A percentile compares a stretch with the other conserved stretches of the same genome.
Conservation (phyloP, 2,888 invertebrate genomes). For the Ceramica pisi region DNA sequence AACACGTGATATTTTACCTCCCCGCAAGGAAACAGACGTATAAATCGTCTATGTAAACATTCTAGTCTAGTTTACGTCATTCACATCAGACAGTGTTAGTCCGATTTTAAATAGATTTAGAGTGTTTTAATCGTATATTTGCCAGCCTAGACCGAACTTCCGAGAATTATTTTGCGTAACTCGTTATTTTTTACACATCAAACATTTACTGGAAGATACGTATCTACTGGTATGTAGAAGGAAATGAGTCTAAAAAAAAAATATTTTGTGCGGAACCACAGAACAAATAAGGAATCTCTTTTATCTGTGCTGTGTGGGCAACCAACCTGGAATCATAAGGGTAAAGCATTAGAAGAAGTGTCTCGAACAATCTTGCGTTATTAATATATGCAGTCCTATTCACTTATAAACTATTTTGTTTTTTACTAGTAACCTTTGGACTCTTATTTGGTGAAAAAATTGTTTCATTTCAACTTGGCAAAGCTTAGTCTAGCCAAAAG, state of each 20-base stretch:
- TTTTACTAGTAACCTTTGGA: background rate
- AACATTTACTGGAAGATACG: background rate
- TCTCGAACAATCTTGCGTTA: background rate
- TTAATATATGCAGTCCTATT: background rate
- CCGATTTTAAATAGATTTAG: conserved; percentile 49
- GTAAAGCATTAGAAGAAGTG: background rate
- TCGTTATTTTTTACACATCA: background rate
- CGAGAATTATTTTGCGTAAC: background rate
- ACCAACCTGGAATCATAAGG: background rate
- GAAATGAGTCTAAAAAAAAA: too few relatives aligned
- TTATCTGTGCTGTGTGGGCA: too few relatives aligned
- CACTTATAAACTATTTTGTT: background rate
- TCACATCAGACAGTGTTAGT: conserved; percentile 25
- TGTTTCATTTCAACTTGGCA: background rate
- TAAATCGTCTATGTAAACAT: conserved; percentile 51
- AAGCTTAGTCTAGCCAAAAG: conserved; percentile 2
- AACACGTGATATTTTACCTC: conserved; percentile 36
- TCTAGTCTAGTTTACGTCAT: conserved; percentile 50
- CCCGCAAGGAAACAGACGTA: conserved; percentile 41
- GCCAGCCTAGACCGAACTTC: conserved; percentile 7
- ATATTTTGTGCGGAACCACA: too few relatives aligned
- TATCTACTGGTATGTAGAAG: too few relatives aligned
- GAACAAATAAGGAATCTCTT: too few relatives aligned
- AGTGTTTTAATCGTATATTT: conserved; percentile 40
- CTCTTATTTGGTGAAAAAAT: background rate